These are phyloP conservation scores for Stenichneumon culpator DNA, from an alignment of 2,888 invertebrate species.

Conservation along the genomic window DNA sequence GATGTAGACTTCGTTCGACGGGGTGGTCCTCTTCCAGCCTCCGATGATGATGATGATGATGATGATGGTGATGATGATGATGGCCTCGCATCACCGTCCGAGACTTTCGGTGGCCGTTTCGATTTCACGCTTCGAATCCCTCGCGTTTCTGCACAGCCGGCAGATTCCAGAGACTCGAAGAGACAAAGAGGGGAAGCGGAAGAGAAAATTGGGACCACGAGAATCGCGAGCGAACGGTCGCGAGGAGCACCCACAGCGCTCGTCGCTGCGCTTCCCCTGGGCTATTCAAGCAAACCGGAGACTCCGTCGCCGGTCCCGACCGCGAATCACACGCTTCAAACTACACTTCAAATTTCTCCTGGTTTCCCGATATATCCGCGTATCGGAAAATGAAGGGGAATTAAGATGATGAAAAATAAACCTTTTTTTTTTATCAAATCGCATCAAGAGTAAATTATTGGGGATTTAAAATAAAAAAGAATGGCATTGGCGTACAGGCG, in stretches of 20 bases:
- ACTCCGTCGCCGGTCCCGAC: conserved; percentile 34
- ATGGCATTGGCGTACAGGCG: conserved; percentile 24
- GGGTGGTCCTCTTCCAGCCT: conserved; percentile 26
- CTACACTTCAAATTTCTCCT: conserved; percentile 7
- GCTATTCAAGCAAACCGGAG: conserved; percentile 24
- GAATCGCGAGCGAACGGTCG: conserved; percentile 53
- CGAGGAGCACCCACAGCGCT: neutral
- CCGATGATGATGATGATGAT: conserved; percentile 66
- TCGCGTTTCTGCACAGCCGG: conserved; percentile 58
- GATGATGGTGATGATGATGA: conserved; percentile 68
- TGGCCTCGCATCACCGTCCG: conserved; percentile 60
- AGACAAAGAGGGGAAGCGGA: conserved; percentile 6
- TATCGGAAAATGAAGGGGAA: too few species aligned
- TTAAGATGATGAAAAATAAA: neutral
- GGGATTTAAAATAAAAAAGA: conserved; percentile 4
- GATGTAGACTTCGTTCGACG: neutral
- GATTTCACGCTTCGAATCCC: conserved; percentile 80
- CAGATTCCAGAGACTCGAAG: neutral
- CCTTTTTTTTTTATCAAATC: neutral
- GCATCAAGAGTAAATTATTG: neutral
- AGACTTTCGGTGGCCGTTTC: conserved; percentile 66
- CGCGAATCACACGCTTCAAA: conserved; percentile 32
- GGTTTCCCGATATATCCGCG: too few species aligned
- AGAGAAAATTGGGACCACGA: conserved; percentile 67
- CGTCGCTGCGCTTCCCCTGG: conserved; percentile 25